Evolutionary conservation across 1,140 invertebrate genomes (phyloP), one percentile per base, ranked within the genome.

Genomic region (Drosophila ohnishii): DNA sequence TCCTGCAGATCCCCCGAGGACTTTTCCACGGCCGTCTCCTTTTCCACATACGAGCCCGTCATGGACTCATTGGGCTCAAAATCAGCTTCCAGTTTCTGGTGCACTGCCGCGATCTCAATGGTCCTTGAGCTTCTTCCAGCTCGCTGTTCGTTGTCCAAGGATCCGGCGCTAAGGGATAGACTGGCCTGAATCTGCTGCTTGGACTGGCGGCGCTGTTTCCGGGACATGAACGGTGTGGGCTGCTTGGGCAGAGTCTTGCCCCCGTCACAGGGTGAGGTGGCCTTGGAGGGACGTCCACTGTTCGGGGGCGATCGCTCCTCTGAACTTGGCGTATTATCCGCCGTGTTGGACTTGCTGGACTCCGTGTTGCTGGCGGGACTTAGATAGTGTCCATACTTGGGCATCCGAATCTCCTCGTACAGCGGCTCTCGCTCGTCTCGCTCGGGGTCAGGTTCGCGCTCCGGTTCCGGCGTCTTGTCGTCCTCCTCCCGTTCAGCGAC

Each of bases 361-460:
- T 93, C 93, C 0, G 93, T 93, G 73, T 94, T 94, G 72, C 93
- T 94, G 11, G 93, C 92, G 0, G 93, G 93, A 48, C 93, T 92
- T 19, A 93, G 83, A 37, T 90, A 86, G 51, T 89, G 92, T 0
- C 93, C 75, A 57, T 92, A 92, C 72, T 91, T 92, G 25, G 93
- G 93, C 61, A 94, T 75, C 44, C 80, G 62, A 3, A 93, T 92
- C 78, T 94, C 93, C 83, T 93, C 78, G 51, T 91, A 91, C 7
- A 78, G 57, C 13, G 79, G 57, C 50, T 76, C 53, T 0, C 67
- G 90, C 72, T 94, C 93, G 73, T 93, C 81, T 13, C 56, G 28
- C 30, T 66, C 60, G 1, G 90, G 90, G 22, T 90, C 83, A 0
- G 83, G 83, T 1, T 72, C 65, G 5, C 48, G 39, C 19, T 69